A percentile compares a stretch with the other conserved stretches of the same genome.
Evolutionary conservation across 2,888 invertebrate species (phyloP).

Genomic region (Drosophila bunnanda): DNA sequence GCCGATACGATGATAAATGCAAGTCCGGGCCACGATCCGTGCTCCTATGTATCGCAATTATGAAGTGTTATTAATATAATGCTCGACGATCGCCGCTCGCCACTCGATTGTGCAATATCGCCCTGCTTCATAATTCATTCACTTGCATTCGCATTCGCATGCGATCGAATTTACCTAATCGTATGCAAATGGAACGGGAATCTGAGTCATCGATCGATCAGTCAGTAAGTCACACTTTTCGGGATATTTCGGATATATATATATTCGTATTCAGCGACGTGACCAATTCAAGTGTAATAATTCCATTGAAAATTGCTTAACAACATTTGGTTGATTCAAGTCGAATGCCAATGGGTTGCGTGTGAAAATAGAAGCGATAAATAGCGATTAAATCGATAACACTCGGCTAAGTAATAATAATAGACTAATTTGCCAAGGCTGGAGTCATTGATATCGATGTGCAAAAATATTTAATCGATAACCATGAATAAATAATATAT

Average conservation of each 20-base stretch:
- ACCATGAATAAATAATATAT: no score
- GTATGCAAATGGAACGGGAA: constrained; percentile 40
- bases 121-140: constrained; percentile 24
- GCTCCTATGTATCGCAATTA: constrained; percentile 29
- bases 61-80: constrained; percentile 36
- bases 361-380: not conserved
- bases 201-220: constrained; percentile 16
- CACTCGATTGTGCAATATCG: constrained; percentile 29
- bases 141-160: constrained; percentile 17
- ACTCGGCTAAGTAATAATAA: no score
- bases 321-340: constrained; percentile 2
- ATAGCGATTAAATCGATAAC: not conserved
- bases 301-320: constrained; percentile 17
- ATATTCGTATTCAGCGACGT: constrained; percentile 16
- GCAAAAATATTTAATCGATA: no score
- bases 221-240: constrained; percentile 35
- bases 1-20: constrained; percentile 27
- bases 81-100: constrained; percentile 2
- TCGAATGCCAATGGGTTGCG: not conserved
- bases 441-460: no score
- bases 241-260: constrained; percentile 18
- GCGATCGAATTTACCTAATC: constrained; percentile 20
- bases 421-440: no score
- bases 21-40: constrained; percentile 24
- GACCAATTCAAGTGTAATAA: constrained; percentile 20